Evolutionary conservation across 1,140 invertebrate species (phyloP), one percentile per base, ranked within the genome.

Genomic region (Planococcus citri): DNA sequence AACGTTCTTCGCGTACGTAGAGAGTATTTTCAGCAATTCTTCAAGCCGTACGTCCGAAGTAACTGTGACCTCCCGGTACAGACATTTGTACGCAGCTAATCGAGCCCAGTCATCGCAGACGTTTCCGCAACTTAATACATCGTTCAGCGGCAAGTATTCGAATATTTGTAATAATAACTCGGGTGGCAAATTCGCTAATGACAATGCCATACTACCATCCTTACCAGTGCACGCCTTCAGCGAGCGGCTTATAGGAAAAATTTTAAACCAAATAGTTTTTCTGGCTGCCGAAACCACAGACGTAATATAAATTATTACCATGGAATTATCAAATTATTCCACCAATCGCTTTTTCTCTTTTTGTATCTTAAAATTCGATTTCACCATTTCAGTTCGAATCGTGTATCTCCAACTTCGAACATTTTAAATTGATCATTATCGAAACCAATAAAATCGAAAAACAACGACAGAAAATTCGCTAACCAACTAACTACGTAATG

Each of bases 141-240:
- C 60, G 3, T 64, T 25, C 17, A 64, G 60, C 21, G 60, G 60
- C 60, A 64, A 17, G 17, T 64, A 64, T 24, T 64, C 22, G 25
- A 64, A 64, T 6, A 64, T 64, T 25, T 64, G 10, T 24, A 64
- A 27, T 25, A 64, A 9, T 14, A 64, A 6, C 24, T 64, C 60
- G 10, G 14, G 60, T 10, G 60, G 60, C 22, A 64, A 27, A 25
- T 64, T 64, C 25, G 14, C 22, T 17, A 64, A 12, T 20, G 60
- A 64, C n/a, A n/a, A n/a, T 27, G 60, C 60, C 60, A 64, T 64
- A 64, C 60, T 64, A 64, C 21, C 60, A 64, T 64, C 22, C 24
- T 64, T 64, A 51, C 41, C 12, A n/a, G 17, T 51, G n/a, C 41
- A n/a, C 41, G 17, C 41, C 6, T 51, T 51, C 41, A 51, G 41